Evolutionary conservation across 2,888 invertebrate species (phyloP).

Genomic region (Cantharis rustica): DNA sequence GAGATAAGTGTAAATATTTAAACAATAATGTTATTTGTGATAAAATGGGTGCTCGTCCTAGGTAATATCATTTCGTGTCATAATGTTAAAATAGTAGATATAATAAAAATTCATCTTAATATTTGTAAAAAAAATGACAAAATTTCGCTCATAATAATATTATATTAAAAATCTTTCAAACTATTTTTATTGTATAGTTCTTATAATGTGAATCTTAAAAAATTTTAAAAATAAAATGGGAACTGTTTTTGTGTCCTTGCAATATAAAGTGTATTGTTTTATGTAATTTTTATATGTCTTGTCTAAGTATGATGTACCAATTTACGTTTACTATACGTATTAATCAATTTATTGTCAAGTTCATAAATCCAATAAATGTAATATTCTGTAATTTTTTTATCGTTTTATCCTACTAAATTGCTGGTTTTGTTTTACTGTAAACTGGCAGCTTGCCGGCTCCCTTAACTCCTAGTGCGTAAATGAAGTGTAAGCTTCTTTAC

Average conservation of each 20-base stretch:
- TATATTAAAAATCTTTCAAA: conserved; percentile 9
- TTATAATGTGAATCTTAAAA: not conserved
- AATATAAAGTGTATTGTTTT: conserved; percentile 20
- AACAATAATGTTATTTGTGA: conserved; percentile 36
- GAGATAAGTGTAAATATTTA: conserved; percentile 23
- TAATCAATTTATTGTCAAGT: conserved; percentile 75
- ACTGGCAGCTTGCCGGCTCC: no score
- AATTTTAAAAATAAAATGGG: conserved; percentile 7
- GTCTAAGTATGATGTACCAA: conserved; percentile 10
- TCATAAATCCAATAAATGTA: conserved; percentile 61
- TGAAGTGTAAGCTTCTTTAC: no score
- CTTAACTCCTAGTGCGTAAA: no score
- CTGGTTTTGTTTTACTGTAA: no score
- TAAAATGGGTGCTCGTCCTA: conserved; percentile 35
- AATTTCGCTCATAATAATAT: conserved; percentile 6
- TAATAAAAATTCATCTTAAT: conserved; percentile 6
- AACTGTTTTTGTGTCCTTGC: conserved; percentile 25
- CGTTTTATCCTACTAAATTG: no score
- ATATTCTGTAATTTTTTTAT: not conserved
- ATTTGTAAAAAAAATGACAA: not conserved
- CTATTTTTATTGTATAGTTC: conserved; percentile 24
- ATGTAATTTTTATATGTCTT: conserved; percentile 21
- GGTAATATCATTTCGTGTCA: conserved; percentile 29
- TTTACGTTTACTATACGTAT: conserved; percentile 7
- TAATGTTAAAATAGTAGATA: conserved; percentile 5